Evolutionary conservation across 2,113 vertebrate genomes (phyloP), one percentile per base, ranked within the genome.

Genomic region (Vulpes ferrilata): DNA sequence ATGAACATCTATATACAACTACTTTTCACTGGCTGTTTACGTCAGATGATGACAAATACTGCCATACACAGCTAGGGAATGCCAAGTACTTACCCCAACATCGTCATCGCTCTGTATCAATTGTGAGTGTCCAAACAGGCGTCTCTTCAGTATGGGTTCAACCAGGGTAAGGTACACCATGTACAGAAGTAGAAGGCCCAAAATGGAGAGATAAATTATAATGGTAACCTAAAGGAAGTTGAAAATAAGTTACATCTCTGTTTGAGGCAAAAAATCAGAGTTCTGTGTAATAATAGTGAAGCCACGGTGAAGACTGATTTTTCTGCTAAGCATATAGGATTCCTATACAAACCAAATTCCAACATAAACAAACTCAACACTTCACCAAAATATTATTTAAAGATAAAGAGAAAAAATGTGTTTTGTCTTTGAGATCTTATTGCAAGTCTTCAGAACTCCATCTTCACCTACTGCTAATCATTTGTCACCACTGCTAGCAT

Each of bases 131-230:
- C 99, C 99, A 97, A 99, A 99, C 53, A 99, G 99, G 79, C 99
- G 99, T 79, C 99, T 99, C 99, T 99, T 99, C 98, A 99, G 98
- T 3, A 99, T 99, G 73, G 99, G 99, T 96, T 99, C 99, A 98
- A 99, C 98, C 76, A 99, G 98, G 8, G 99, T 99, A 94, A 99
- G 99, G 97, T 99, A 99, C 11, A 99, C 99, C 99, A 99, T 99
- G 98, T 99, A 99, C 32, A 99, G 99, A 73, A 99, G 99, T 35
- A 99, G 99, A 7, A 99, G 98, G 69, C 99, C 99, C 99, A 99
- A 97, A 98, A 99, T 99, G 71, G 99, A 99, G 95, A 99, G 98
- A 98, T 99, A 99, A 95, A 99, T 99, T 95, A 99, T 99, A 98
- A 99, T 99, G 90, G 99, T 99, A 95, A 99, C 99, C 99, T 99